A percentile compares a stretch with the other conserved stretches of the same genome.
Conservation (phyloP, 2,888 invertebrate species). For the Myopa testacea region DNA sequence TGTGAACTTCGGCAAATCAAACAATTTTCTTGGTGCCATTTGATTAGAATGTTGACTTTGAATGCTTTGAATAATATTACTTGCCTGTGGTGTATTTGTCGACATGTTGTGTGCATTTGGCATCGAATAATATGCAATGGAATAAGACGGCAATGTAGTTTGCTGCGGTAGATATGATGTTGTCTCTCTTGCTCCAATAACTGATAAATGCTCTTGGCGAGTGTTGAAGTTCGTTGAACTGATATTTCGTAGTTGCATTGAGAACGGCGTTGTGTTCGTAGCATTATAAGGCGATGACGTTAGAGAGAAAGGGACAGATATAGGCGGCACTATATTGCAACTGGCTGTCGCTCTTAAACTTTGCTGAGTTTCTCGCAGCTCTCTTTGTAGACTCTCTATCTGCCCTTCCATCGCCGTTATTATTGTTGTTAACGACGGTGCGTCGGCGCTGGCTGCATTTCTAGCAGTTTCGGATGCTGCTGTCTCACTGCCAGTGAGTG, state of each 20-base stretch:
- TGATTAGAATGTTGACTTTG: too few species aligned
- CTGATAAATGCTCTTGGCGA: neutral
- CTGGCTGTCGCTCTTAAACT: neutral
- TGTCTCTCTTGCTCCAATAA: neutral
- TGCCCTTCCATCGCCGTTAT: constrained; percentile 1
- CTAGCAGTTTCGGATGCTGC: too few species aligned
- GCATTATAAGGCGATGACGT: neutral
- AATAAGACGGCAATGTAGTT: neutral
- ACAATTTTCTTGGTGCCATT: constrained; percentile 30
- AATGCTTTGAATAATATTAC: too few species aligned
- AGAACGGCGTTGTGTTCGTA: neutral
- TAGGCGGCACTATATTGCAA: neutral
- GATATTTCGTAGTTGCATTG: too few species aligned
- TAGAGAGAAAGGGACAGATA: constrained; percentile 5
- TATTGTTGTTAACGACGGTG: neutral
- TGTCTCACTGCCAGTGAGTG: too few species aligned
- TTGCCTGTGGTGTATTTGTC: neutral
- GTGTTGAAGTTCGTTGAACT: too few species aligned
- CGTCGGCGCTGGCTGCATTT: too few species aligned
- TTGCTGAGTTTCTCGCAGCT: neutral
- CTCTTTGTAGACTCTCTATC: neutral
- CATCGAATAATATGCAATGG: neutral
- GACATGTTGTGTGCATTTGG: neutral
- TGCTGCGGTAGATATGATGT: neutral
- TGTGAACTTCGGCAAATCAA: constrained; percentile 41